A percentile compares a stretch with the other conserved stretches of the same genome.
phyloP scores from a whole-genome alignment of 2,797 vertebrate species.

The Pseudotriccus pelzelni region DNA sequence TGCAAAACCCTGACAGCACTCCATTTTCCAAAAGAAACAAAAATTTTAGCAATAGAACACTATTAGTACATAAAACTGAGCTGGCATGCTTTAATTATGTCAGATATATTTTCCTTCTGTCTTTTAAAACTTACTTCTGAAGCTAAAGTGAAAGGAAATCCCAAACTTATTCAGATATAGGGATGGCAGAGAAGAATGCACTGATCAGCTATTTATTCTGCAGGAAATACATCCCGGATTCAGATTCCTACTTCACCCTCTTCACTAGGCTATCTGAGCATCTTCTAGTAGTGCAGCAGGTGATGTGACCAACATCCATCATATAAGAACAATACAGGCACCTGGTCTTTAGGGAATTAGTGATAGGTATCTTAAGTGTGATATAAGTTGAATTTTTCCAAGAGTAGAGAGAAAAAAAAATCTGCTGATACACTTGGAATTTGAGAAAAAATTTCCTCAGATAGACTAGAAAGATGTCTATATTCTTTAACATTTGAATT shows the following conservation, averaged over 20 bases:
- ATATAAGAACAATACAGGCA: not conserved
- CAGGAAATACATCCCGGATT: not conserved
- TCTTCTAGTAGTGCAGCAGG: constrained; percentile 17
- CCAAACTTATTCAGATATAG: not conserved
- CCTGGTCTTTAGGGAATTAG: not conserved
- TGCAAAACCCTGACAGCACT: not conserved
- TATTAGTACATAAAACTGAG: not conserved
- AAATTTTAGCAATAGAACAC: not conserved
- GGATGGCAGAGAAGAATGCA: not conserved
- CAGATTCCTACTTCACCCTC: not conserved
- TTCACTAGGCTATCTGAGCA: not conserved
- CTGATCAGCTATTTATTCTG: not conserved
- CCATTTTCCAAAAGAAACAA: not conserved
- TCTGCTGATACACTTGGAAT: not conserved
- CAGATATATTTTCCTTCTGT: not conserved
- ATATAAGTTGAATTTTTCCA: not conserved
- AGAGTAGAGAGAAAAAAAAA: not conserved
- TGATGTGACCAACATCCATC: constrained; percentile 27
- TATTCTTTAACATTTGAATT: not conserved
- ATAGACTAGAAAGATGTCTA: not conserved
- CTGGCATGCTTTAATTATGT: not conserved
- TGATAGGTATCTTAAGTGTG: not conserved
- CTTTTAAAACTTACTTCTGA: not conserved
- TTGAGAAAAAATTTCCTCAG: not conserved
- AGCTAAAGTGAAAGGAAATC: not conserved